Conservation (phyloP, 1,140 invertebrate species). For the Marisa cornuarietis region DNA sequence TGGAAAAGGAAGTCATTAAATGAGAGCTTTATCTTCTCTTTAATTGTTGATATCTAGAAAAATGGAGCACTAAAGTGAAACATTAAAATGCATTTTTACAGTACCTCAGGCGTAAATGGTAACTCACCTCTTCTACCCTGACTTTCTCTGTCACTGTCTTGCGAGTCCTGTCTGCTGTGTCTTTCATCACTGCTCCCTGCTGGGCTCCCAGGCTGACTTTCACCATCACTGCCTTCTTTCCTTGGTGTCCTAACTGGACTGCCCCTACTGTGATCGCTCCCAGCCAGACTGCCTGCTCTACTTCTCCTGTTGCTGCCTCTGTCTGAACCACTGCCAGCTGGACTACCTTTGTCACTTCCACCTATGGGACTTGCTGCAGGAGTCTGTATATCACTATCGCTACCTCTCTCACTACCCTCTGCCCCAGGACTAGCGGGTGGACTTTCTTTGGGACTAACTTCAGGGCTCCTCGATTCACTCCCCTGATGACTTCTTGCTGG, state of each 20-base stretch:
- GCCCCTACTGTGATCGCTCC: not conserved
- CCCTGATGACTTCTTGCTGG: not conserved
- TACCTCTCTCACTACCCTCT: not conserved
- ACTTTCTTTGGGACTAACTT: conserved; percentile 8
- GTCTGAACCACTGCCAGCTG: not conserved
- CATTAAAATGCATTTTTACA: too few relatives aligned
- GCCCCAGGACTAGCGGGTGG: not conserved
- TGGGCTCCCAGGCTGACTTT: conserved; percentile 2
- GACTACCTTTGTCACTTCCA: conserved; percentile 11
- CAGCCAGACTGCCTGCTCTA: conserved; percentile 10
- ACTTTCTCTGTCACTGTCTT: not conserved
- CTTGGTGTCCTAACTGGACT: not conserved
- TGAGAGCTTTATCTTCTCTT: too few relatives aligned
- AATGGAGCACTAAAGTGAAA: too few relatives aligned
- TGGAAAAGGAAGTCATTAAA: too few relatives aligned
- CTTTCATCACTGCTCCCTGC: not conserved
- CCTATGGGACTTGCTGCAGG: conserved; percentile 14
- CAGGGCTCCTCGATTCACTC: not conserved
- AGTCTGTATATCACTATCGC: conserved; percentile 11
- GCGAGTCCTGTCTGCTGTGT: not conserved
- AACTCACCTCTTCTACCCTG: not conserved
- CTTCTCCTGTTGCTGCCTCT: conserved; percentile 8
- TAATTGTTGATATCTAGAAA: too few relatives aligned
- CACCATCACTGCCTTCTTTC: not conserved
- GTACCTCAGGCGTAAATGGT: too few relatives aligned